Base-by-base conservation (phyloP, 2,888 invertebrate genomes). In the Steinernema hermaphroditum region DNA sequence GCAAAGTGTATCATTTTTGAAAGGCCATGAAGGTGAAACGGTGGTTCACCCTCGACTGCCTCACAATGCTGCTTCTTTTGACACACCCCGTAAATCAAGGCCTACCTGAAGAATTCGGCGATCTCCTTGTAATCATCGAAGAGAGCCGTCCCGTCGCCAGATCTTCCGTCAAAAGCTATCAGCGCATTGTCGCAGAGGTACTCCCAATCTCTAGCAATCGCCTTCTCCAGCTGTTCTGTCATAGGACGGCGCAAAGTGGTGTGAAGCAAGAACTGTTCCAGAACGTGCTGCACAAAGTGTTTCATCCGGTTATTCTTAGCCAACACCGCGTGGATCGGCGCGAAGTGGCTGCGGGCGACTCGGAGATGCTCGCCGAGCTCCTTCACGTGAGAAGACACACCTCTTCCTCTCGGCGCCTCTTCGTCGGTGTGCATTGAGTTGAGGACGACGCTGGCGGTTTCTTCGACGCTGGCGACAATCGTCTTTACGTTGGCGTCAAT, bases 211-310 rank as follows among this genome's bases (percentile, higher is more conserved):
- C 90, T 90, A 2, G 88, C 87, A 43, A 91, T 87, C 29, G 90
- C 90, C 74, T 89, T 76, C 85, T 91, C 91, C 85, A 90, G 89
- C 87, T 91, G 90, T 74, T 91, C 90, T 27, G 92, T 92, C 14
- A 95, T 87, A 0, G 94, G 94, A 14, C 94, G 90, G 27, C 89
- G 89, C 71, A 96, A 91, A 78, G 93, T 92, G 1, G 93, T 91
- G 87, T 96, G 94, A 43, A 93, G 91, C 1, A 94, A 91, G 83
- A 96, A 94, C 74, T 94, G 89, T 77, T 94, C 90, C 37, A 96
- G 90, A 80, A 97, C 96, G 49, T 94, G 93, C 87, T 92, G 93
- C 37, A 96, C 90, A 0, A 95, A 93, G 79, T 93, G 75, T 14
- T 81, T 79, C 32, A 85, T 70, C 71, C 73, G 92, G 75, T 91